A percentile compares a stretch with the other conserved stretches of the same genome.
phyloP scores from a whole-genome alignment of 2,797 vertebrate genomes.

The Hirundo rustica region DNA sequence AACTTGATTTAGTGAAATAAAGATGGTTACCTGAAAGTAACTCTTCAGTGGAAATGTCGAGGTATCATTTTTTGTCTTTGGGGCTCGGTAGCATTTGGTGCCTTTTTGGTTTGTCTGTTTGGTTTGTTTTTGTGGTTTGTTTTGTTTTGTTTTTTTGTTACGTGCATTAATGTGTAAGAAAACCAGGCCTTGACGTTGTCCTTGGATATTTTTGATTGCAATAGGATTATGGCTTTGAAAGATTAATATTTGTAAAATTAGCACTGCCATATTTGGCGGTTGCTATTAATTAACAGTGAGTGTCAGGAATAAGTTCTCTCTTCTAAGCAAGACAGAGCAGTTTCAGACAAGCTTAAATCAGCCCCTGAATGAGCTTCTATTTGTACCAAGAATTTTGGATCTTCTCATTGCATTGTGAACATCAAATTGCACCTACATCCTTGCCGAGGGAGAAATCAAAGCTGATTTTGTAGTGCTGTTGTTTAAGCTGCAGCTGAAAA shows the following conservation, averaged over 20 bases:
- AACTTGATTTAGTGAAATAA: not conserved
- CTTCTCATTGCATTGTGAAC: not conserved
- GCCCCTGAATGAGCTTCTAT: not conserved
- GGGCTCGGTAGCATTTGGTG: not conserved
- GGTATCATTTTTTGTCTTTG: not conserved
- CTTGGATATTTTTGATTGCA: not conserved
- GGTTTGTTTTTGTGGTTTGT: not conserved
- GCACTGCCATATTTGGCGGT: not conserved
- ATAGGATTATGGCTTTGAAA: constrained; percentile 2
- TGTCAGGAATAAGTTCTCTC: not conserved
- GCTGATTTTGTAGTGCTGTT: not conserved
- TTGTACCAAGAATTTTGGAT: not conserved
- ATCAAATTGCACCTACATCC: not conserved
- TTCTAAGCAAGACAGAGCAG: not conserved
- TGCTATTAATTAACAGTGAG: not conserved
- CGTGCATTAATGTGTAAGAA: not conserved
- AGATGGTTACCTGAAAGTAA: not conserved
- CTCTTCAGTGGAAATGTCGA: not conserved
- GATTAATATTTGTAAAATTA: constrained; percentile 12
- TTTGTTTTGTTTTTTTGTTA: not conserved
- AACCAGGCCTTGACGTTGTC: not conserved
- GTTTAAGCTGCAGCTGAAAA: not conserved
- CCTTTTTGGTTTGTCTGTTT: too few relatives aligned
- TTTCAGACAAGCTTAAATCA: not conserved
- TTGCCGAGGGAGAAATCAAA: not conserved